Conservation (phyloP, 2,797 vertebrate species). For the Pseudochirops corinnae region DNA sequence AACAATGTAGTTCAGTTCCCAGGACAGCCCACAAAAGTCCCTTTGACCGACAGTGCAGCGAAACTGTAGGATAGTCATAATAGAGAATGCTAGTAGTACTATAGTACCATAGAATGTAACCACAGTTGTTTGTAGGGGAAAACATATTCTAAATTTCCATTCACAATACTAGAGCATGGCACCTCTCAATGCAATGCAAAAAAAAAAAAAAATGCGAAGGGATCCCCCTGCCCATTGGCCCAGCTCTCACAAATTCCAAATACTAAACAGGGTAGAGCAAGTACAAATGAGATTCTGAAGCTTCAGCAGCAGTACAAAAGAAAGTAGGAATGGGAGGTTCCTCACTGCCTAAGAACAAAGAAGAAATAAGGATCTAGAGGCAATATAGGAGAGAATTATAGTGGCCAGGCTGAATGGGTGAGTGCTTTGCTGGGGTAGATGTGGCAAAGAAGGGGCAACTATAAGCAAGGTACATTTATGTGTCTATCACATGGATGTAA, state of each 20-base stretch:
- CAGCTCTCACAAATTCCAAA: not conserved
- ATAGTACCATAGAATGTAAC: not conserved
- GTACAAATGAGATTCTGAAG: not conserved
- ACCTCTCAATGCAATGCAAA: not conserved
- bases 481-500: not conserved
- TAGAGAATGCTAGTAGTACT: not conserved
- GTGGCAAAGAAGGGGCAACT: not conserved
- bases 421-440: not conserved
- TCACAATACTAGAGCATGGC: not conserved
- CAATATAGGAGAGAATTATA: not conserved
- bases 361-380: not conserved
- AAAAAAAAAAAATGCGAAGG: not conserved
- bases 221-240: not conserved
- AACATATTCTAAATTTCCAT: not conserved
- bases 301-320: not conserved
- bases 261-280: not conserved
- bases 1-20: not conserved
- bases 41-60: not conserved
- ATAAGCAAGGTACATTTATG: not conserved
- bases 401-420: not conserved
- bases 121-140: not conserved
- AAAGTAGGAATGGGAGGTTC: not conserved
- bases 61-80: not conserved
- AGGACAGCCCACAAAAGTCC: not conserved
- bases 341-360: not conserved